A percentile compares a stretch with the other conserved stretches of the same genome.
These are phyloP conservation scores for Cygnus atratus DNA, from an alignment of 2,113 vertebrate genomes.

Conservation along the genomic window DNA sequence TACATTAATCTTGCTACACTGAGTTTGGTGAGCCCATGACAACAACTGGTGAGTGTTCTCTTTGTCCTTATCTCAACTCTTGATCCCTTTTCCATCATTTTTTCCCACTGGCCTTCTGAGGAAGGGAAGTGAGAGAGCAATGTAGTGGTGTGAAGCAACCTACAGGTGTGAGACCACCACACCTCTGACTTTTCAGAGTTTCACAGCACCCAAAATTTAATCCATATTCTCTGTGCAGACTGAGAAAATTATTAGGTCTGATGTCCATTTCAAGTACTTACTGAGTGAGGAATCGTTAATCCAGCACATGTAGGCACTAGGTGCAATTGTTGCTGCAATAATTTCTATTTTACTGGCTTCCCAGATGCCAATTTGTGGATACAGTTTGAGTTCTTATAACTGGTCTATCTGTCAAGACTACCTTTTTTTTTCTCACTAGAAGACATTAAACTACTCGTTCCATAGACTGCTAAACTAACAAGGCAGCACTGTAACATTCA, in stretches of 20 bases:
- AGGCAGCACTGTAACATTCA: neutral
- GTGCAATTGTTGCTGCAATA: neutral
- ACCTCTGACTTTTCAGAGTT: neutral
- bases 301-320: neutral
- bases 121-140: no score
- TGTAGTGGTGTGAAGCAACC: neutral
- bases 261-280: neutral
- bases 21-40: no score
- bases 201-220: neutral
- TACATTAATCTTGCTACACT: no score
- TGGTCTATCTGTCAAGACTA: neutral
- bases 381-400: neutral
- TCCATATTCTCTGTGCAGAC: neutral
- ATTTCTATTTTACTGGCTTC: neutral
- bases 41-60: no score
- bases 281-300: neutral
- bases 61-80: no score
- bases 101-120: no score
- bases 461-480: neutral
- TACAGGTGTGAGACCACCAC: neutral
- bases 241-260: neutral
- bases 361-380: neutral
- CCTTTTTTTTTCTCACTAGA: neutral
- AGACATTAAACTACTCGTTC: neutral
- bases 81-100: no score